These are phyloP conservation scores for Rhincodon typus DNA, from an alignment of 2,797 vertebrate genomes.

Conservation along the genomic window DNA sequence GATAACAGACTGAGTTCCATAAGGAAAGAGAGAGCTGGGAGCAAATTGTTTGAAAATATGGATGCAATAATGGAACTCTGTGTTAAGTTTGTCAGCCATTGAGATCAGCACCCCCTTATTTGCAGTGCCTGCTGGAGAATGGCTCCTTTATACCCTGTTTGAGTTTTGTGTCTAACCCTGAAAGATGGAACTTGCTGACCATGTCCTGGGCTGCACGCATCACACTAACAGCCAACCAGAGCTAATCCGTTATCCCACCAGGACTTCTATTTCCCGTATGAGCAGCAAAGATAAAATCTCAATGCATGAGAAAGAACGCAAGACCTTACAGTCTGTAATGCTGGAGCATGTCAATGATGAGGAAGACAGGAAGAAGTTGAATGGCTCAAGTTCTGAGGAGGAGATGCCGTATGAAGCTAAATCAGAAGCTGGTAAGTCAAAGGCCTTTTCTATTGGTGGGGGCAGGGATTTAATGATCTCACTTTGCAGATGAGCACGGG, in stretches of 20 bases:
- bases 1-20: background rate
- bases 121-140: background rate
- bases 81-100: background rate
- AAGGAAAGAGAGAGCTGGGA: background rate
- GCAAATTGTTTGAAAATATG: background rate
- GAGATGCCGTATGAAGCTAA: constrained; percentile 52
- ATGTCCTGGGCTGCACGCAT: constrained; percentile 34
- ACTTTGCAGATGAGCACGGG: no score
- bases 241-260: constrained; percentile 47
- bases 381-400: constrained; percentile 65
- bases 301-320: constrained; percentile 71
- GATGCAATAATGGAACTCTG: background rate
- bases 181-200: constrained; percentile 25
- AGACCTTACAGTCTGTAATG: constrained; percentile 61
- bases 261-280: constrained; percentile 82
- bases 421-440: constrained; percentile 56
- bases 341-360: constrained; percentile 66
- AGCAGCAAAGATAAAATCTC: constrained; percentile 77
- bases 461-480: constrained; percentile 50
- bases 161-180: constrained; percentile 29
- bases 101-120: background rate
- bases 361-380: constrained; percentile 43
- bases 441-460: constrained; percentile 38
- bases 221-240: constrained; percentile 43
- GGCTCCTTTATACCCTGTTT: constrained; percentile 30